Evolutionary conservation across 2,888 invertebrate species (phyloP), one percentile per base, ranked within the genome.

Genomic region (Polydrusus pterygomalis): DNA sequence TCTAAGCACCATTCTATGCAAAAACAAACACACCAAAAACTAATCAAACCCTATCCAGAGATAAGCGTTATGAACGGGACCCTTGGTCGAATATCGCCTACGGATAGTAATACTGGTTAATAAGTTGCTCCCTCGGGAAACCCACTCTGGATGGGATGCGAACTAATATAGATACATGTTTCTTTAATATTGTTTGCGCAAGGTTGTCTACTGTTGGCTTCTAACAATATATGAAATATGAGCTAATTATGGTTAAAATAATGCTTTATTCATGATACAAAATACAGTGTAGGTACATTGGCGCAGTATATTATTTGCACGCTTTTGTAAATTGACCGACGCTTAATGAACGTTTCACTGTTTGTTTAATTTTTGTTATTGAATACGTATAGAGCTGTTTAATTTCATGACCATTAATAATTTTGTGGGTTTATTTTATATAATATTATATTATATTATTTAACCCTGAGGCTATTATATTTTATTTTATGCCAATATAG

Each of bases 71-170:
- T 60, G 58, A 60, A 65, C 67, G 45, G 51, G 67, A 56, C 62
- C 62, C 25, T 49, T 40, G 67, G 74, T 17, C 58, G 18, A 60
- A 58, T 17, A 62, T 25, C 45, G 47, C 74, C 74, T 68, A 62
- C 45, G 49, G 74, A 51, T 62, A 62, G 62, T 62, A 68, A 74
- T 74, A 62, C 51, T 63, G 40, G 74, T 68, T 74, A 74, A 74
- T 74, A 68, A 68, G 74, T 74, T 51, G 68, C 43, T 74, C 74
- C 68, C 74, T 10, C 10, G 47, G 68, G 74, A 74, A 40, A 74
- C 67, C 74, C 62, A 68, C 40, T 74, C 49, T 68, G 60, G 63
- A 60, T 43, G 51, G 25, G 68, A 49, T 68, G 47, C 54, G 17
- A 62, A 67, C 73, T 73, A 73, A 67, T 73, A 47, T 58, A 67